Evolutionary conservation across 2,113 vertebrate species (phyloP), one percentile per base, ranked within the genome.

Genomic region (Nannobrachium achirus): DNA sequence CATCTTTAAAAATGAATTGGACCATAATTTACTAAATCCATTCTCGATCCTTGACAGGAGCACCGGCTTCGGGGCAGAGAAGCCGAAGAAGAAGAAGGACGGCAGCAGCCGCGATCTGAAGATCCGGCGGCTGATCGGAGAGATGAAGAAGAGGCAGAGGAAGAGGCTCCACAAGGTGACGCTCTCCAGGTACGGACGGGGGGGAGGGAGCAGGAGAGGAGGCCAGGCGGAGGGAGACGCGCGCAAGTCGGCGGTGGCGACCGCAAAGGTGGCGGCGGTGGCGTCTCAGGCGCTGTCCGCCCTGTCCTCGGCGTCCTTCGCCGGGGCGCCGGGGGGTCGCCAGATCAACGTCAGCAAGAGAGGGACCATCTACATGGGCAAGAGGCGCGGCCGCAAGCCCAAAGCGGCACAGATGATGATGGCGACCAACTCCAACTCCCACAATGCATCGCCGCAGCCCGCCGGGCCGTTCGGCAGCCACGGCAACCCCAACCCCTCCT

Each of bases 341-440:
- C 98, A 99, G 77, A 98, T 99, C 81, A 99, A 99, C 1, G 96
- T 99, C 66, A 99, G 98, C 88, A 99, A 99, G 91, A 95, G 96
- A 90, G 98, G 98, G 71, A 99, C 98, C 0, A 99, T 99, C 86
- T 99, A 99, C 73, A 98, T 99, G 93, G 98, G 98, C 73, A 99
- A 99, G 69, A 95, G 96, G 77, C 92, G 98, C 82, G 98, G 98
- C 25, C 93, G 98, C 57, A 99, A 99, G 67, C 97, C 97, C 1
- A 99, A 98, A 89, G 90, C 93, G 46, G 86, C 85, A 48, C 86
- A 85, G 56, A 33, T 5, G 25, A 25, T 4, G 25, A 2, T 5
- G 0, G 51, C 68, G 55, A 41, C 46, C 39, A 69, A 78, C 53
- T 50, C 69, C 42, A 67, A 18, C 66, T 55, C 69, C 49, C 81